Evolutionary conservation across 2,888 invertebrate species (phyloP), one percentile per base, ranked within the genome.

Genomic region (Gymnosoma rotundatum): DNA sequence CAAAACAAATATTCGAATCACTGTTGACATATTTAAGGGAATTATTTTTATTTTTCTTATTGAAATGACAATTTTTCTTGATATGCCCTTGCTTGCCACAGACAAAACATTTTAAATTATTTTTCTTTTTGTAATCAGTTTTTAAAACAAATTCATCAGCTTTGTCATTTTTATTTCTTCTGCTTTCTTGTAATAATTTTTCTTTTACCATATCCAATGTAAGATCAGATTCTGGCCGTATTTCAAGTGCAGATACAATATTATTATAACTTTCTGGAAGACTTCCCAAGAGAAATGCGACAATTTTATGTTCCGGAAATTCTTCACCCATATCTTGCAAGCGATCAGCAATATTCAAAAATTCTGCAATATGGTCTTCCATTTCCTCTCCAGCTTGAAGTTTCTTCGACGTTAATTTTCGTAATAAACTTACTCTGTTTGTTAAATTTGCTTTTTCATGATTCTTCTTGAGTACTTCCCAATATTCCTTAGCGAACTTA

Each of bases 261-360:
- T 20, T 21, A 16, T 52, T 52, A 16, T 36, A 50, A 18, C 12
- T 52, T 38, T 69, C 69, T 32, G 56, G 20, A 4, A 69, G 52
- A 32, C 42, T 69, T 69, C 54, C 69, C 16, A 69, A 56, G 6
- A 69, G 25, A 69, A 69, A 69, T 38, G 69, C 56, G 4, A 69
- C 69, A 54, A 21, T 38, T 16, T 56, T 69, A 54, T 69, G 69
- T 14, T 69, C 38, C 10, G 32, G 36, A 63, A 69, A 69, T 56
- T 54, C 56, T 42, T 54, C 54, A 4, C 54, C 69, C 54, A 69
- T 56, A 54, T 69, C 38, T 38, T 38, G 38, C 58, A 61, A 61
- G 4, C 60, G 38, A 61, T 61, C 60, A 1, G 20, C 60, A 38
- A 61, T 61, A 18, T 18, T 9, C 10, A 61, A 14, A 38, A 61